Conservation (phyloP, 2,888 invertebrate species). For the Agrochola lota region DNA sequence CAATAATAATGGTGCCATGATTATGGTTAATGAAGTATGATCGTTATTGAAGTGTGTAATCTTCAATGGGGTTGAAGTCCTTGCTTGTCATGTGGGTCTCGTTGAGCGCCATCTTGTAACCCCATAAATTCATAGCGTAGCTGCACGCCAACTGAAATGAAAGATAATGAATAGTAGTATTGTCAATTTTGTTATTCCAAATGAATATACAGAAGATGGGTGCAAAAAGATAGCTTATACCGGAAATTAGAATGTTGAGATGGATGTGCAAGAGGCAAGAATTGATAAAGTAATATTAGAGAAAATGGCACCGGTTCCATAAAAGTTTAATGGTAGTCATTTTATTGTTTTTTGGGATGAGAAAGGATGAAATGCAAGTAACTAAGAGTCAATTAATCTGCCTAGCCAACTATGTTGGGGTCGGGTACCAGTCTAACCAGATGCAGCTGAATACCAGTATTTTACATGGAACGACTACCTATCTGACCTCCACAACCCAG, state of each 20-base stretch:
- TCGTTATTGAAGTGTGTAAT: slow-evolving; percentile 69
- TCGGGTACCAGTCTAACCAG: too few species aligned
- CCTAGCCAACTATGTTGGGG: too few species aligned
- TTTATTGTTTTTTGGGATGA: slow-evolving; percentile 84
- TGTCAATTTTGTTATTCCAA: too few species aligned
- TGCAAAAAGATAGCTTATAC: neutral
- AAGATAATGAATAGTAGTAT: too few species aligned
- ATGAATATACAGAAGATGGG: neutral
- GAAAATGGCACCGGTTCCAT: neutral
- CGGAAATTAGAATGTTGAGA: neutral
- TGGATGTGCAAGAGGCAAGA: neutral
- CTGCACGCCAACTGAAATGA: slow-evolving; percentile 89
- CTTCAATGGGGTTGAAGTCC: slow-evolving; percentile 83
- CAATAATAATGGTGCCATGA: too few species aligned
- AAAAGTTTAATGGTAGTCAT: neutral
- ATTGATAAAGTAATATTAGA: neutral
- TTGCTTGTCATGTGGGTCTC: slow-evolving; percentile 84
- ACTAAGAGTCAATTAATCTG: too few species aligned
- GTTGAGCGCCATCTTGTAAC: slow-evolving; percentile 92
- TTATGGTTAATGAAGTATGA: too few species aligned
- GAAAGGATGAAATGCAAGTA: slow-evolving; percentile 63
- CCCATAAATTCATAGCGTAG: slow-evolving; percentile 96
- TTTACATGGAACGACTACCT: too few species aligned
- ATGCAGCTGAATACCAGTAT: too few species aligned
- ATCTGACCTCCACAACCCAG: too few species aligned